Base-by-base conservation (phyloP, 2,888 invertebrate species). In the Scelioninae gen. 2 region DNA sequence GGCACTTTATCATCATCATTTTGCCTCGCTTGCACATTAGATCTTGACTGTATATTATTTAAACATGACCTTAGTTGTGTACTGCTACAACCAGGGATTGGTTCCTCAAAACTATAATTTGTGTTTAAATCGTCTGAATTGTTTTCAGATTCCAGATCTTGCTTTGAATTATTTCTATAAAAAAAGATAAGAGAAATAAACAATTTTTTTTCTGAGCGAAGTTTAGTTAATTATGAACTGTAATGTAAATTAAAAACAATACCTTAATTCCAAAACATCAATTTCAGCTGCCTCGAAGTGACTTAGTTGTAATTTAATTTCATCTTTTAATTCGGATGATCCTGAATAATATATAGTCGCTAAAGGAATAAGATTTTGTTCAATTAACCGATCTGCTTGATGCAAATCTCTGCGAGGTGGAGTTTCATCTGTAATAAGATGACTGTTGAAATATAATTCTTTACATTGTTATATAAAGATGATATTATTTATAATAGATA, bases 401-500 rank as follows among this genome's bases (percentile, higher is more conserved):
- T 90, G 87, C 41, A 96, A 86, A 72, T 91, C 87, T 76, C 88
- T 89, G 85, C 93, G 94, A 7, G 96, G 92, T n/a, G 96, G 96
- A 11, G 95, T 91, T 33, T 93, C 92, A 87, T 94, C 95, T 95
- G 85, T 75, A 68, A 68, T 55, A 45, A 46, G 18, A n/a, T n/a
- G n/a, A n/a, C n/a, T 22, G 22, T 22, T 7, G 28, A n/a, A 33
- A 33, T 33, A 10, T 1, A 33, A n/a, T 33, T 33, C n/a, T 33
- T 9, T n/a, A n/a, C n/a, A n/a, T n/a, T n/a, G n/a, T n/a, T n/a
- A n/a, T n/a, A n/a, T n/a, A n/a, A n/a, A n/a, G n/a, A n/a, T n/a
- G n/a, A n/a, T n/a, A n/a, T n/a, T n/a, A n/a, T n/a, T n/a, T n/a
- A n/a, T n/a, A n/a, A n/a, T n/a, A n/a, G n/a, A n/a, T n/a, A n/a